Evolutionary conservation across 2,113 vertebrate genomes (phyloP).

Genomic region (Gobiocypris rarus): DNA sequence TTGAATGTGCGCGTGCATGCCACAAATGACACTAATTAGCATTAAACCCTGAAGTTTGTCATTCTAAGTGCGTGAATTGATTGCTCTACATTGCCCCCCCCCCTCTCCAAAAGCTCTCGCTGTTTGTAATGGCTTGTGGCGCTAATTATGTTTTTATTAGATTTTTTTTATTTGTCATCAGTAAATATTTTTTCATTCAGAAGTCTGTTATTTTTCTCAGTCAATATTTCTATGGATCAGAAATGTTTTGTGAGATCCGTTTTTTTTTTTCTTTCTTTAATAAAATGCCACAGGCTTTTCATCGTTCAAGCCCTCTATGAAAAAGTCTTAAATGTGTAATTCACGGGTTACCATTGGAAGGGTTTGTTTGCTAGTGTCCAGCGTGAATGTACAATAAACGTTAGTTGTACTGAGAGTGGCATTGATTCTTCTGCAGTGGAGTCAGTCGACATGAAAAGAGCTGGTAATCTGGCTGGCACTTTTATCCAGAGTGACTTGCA

Average conservation of each 20-base stretch:
- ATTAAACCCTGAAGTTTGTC: constrained; percentile 6
- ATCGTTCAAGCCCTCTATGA: not conserved
- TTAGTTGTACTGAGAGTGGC: constrained; percentile 14
- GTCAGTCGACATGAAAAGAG: not conserved
- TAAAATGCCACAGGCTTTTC: constrained; percentile 1
- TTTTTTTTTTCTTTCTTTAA: no score
- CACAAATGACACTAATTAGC: constrained; percentile 22
- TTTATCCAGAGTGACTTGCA: constrained; percentile 6
- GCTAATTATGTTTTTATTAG: not conserved
- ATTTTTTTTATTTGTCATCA: constrained; percentile 14
- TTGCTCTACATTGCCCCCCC: not conserved
- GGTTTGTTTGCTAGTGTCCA: constrained; percentile 41
- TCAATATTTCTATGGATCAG: not conserved
- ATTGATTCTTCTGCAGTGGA: constrained; percentile 4
- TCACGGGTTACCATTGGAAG: not conserved
- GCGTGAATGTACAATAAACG: constrained; percentile 56
- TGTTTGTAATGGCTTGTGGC: not conserved
- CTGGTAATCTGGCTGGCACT: not conserved
- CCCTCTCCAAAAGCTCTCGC: not conserved
- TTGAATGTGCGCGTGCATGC: not conserved
- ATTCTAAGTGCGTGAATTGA: constrained; percentile 10
- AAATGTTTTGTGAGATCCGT: not conserved
- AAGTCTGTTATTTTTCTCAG: not conserved
- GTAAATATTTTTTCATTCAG: constrained; percentile 24
- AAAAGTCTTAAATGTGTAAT: constrained; percentile 38